phyloP scores from a whole-genome alignment of 1,140 invertebrate genomes.

The Battus philenor region DNA sequence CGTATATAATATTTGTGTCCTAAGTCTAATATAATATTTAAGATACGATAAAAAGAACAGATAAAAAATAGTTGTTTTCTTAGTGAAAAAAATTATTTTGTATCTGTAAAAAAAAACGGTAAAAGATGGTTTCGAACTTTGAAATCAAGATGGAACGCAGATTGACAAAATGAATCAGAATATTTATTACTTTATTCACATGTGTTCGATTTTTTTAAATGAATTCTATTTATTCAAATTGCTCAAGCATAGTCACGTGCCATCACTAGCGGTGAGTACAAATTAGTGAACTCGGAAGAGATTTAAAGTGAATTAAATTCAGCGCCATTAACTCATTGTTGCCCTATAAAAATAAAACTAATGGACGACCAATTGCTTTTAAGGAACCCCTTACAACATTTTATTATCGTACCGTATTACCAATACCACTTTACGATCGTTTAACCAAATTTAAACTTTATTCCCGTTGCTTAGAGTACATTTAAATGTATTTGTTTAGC shows the following conservation, averaged over 20 bases:
- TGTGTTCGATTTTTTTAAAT: no score
- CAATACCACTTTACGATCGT: neutral
- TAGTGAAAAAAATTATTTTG: no score
- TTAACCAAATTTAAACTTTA: conserved; percentile 14
- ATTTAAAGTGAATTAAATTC: conserved; percentile 15
- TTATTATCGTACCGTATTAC: conserved; percentile 14
- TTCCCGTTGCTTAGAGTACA: neutral
- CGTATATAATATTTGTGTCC: no score
- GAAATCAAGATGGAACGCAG: no score
- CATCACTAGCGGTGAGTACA: conserved; percentile 2
- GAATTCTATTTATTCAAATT: no score
- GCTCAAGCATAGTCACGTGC: neutral
- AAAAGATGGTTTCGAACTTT: no score
- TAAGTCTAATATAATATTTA: no score
- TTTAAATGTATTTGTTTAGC: neutral
- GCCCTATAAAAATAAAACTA: conserved; percentile 18
- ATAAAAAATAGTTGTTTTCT: no score
- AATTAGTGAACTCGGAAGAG: conserved; percentile 12
- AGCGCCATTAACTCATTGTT: conserved; percentile 15
- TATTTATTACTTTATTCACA: no score
- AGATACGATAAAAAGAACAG: no score
- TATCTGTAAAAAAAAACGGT: no score
- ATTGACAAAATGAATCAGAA: no score
- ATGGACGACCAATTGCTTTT: conserved; percentile 18
- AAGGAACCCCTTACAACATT: conserved; percentile 16